phyloP scores from a whole-genome alignment of 2,113 vertebrate genomes.

The Erinaceus europaeus region DNA sequence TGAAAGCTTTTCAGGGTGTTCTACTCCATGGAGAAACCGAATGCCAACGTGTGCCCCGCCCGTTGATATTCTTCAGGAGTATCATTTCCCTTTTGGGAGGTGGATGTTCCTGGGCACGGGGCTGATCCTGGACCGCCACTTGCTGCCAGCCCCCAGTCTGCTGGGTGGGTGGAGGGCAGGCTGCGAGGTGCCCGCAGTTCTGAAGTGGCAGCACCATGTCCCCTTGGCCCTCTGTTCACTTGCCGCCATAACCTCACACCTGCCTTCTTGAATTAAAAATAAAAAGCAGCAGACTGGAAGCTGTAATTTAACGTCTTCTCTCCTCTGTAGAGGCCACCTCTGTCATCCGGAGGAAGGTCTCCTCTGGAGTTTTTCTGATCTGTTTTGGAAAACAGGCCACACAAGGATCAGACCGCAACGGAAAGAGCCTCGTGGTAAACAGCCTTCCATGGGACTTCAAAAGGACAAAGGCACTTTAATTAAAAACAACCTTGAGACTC shows the following conservation, averaged over 20 bases:
- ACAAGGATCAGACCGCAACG: neutral
- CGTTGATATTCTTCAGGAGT: neutral
- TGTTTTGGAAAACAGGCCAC: slow-evolving; percentile 39
- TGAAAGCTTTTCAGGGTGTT: neutral
- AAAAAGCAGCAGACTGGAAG: neutral
- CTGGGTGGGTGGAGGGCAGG: neutral
- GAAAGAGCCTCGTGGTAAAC: neutral
- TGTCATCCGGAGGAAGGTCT: neutral
- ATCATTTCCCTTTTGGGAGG: neutral
- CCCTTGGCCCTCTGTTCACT: neutral
- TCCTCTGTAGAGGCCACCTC: neutral
- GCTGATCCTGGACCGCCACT: neutral
- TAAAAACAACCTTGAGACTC: slow-evolving; percentile 5
- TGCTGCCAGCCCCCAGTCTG: neutral
- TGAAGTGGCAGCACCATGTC: neutral
- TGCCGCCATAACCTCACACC: neutral
- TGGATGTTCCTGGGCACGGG: neutral
- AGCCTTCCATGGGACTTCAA: neutral
- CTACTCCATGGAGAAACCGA: neutral
- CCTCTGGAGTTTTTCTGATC: neutral
- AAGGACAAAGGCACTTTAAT: neutral
- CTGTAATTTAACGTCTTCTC: neutral
- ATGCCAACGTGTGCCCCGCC: neutral
- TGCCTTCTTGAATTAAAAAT: neutral
- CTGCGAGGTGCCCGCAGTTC: neutral